Evolutionary conservation across 2,797 vertebrate genomes (phyloP), one percentile per base, ranked within the genome.

Genomic region (Anguilla obscura): DNA sequence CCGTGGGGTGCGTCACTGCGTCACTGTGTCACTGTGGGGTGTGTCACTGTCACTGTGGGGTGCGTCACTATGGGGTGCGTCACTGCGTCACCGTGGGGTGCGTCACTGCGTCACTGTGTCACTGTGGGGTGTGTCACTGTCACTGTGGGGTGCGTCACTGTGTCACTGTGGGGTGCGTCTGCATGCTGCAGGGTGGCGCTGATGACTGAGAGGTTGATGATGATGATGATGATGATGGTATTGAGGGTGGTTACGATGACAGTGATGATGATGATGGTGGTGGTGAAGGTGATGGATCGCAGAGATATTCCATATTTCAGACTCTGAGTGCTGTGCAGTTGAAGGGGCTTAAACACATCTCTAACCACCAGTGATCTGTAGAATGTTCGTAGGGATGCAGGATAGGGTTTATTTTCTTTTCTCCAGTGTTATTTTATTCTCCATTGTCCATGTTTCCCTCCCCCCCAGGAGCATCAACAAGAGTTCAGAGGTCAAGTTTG

Each of bases 401-500:
- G 16, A 9, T n/a, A 69, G 63, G 40, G 24, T 69, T 4, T 69
- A 69, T 69, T 69, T 1, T 27, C 24, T 45, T 45, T 45, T 45
- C 40, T 45, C 27, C 63, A 66, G 6, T 5, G 14, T 66, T 24
- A 66, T 66, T 27, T 66, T 18, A n/a, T 66, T 66, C 63, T 66
- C 63, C 63, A 10, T 95, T 48, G 93, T 97, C 95, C 94, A 90
- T 89, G 96, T 27, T 52, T 85, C 9, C 45, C 27, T 84, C 48
- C 21, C 69, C 88, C 24, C 89, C 89, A 99, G 99, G 94, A 96
- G 95, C 45, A 94, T 97, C 92, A 99, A 99, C 95, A 97, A 95
- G 92, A 94, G 92, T 74, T 96, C 97, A 54, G 92, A 95, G 89
- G 92, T 98, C 93, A 98, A 98, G 94, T 97, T 99, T n/a, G 97